Evolutionary conservation across 2,113 vertebrate genomes (phyloP), one percentile per base, ranked within the genome.

Genomic region (Anoplopoma fimbria): DNA sequence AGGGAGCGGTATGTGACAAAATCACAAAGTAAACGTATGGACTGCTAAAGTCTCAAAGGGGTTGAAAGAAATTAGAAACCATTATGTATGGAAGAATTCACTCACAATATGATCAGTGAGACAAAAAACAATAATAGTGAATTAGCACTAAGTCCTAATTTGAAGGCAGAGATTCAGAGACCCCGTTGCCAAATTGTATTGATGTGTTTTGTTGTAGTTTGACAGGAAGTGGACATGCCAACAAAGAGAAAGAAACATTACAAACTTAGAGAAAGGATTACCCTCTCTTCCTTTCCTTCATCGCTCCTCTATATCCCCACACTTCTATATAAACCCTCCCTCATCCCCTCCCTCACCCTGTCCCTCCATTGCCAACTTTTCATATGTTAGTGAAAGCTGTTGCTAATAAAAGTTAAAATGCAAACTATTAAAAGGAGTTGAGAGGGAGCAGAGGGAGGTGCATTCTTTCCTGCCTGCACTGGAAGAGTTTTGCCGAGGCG

Each of bases 331-430:
- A 29, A 81, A 77, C 60, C 33, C 57, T 61, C 38, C 71, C 87
- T 73, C 71, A 70, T 63, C 60, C 64, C 69, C 61, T 53, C 72
- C 57, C 34, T 78, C 0, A 0, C 69, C 33, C 49, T 9, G 2
- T 72, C 71, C 85, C 74, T 90, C 77, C 25, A 2, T 49, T 83
- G 86, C 83, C 87, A 93, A 82, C 80, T 80, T 75, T 88, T 90
- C 92, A 86, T 85, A 87, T 90, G 84, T 91, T 91, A 88, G 76
- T 86, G 84, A 91, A 93, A 91, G 92, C 93, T 94, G 93, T 92
- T 91, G 91, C 93, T 93, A 93, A 94, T 93, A 93, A 93, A 95
- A 94, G 89, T 93, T 91, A 89, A 89, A 92, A 93, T 91, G 89
- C 87, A 87, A 89, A 87, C 79, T 88, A 92, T 89, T 88, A 94